Conservation (phyloP, 2,113 vertebrate genomes). For the Corapipo altera region DNA sequence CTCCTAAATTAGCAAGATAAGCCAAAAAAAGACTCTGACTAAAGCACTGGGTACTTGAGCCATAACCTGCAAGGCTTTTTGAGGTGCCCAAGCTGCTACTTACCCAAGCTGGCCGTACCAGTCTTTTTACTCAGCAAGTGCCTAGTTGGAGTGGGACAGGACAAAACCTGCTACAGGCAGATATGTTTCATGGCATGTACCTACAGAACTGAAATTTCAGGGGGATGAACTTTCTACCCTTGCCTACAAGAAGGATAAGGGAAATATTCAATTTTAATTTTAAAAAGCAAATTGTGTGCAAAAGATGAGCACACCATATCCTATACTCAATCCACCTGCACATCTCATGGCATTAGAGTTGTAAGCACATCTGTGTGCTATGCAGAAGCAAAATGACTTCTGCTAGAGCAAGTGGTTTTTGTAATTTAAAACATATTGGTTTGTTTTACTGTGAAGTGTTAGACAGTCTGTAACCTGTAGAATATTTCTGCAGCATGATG, state of each 20-base stretch:
- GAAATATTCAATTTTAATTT: not conserved
- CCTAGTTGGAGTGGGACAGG: rapidly evolving
- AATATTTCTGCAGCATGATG: not conserved
- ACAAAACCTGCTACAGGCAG: not conserved
- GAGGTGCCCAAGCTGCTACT: not conserved
- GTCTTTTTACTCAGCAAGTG: not conserved
- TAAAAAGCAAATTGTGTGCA: not conserved
- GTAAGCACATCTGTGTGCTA: not conserved
- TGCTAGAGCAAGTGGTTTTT: not conserved
- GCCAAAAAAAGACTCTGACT: not conserved
- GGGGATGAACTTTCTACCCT: not conserved
- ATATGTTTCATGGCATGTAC: not conserved
- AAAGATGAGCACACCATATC: not conserved
- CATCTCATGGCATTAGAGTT: not conserved
- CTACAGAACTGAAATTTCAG: not conserved
- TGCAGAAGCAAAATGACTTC: not conserved
- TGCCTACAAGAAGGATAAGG: not conserved
- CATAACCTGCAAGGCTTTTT: not conserved
- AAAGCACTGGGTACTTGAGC: not conserved
- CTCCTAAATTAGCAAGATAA: not conserved
- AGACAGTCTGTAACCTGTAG: not conserved
- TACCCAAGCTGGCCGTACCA: not conserved
- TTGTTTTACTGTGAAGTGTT: not conserved
- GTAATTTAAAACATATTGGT: not conserved
- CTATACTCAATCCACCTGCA: not conserved